phyloP scores from a whole-genome alignment of 2,888 invertebrate genomes.

The Troides aeacus region DNA sequence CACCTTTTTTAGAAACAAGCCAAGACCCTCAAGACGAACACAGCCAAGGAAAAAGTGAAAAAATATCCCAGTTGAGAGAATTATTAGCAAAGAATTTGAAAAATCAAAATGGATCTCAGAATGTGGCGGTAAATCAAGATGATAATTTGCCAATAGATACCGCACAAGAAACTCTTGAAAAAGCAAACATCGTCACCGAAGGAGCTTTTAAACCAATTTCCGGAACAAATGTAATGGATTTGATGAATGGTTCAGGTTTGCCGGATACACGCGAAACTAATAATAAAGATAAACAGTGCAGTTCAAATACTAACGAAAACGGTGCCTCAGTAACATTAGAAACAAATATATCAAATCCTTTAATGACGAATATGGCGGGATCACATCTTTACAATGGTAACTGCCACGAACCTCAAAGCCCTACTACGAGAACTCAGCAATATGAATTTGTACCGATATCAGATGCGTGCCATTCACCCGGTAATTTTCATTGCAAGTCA shows the following conservation, averaged over 20 bases:
- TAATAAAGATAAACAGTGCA: conserved; percentile 46
- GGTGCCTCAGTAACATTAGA: conserved; percentile 49
- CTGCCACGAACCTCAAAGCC: conserved; percentile 84
- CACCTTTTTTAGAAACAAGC: conserved; percentile 67
- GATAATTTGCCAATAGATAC: conserved; percentile 44
- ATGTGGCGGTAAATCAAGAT: conserved; percentile 47
- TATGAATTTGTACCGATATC: conserved; percentile 94
- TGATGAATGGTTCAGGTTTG: conserved; percentile 46
- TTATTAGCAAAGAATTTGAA: conserved; percentile 84
- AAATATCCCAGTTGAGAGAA: conserved; percentile 86
- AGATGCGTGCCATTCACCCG: conserved; percentile 85
- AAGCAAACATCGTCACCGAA: conserved; percentile 46
- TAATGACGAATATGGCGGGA: conserved; percentile 45
- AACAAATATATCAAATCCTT: conserved; percentile 46
- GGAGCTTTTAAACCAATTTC: conserved; percentile 62
- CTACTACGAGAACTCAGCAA: conserved; percentile 87
- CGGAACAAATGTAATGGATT: conserved; percentile 40
- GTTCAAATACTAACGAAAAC: conserved; percentile 53
- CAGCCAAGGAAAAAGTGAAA: conserved; percentile 79
- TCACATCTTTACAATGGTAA: conserved; percentile 63
- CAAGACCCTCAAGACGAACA: conserved; percentile 74
- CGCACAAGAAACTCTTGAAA: conserved; percentile 47
- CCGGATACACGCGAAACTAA: conserved; percentile 44
- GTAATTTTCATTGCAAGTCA: conserved; percentile 70
- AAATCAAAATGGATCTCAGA: conserved; percentile 65